Conservation (phyloP, 2,113 vertebrate genomes). For the Dinomys branickii region DNA sequence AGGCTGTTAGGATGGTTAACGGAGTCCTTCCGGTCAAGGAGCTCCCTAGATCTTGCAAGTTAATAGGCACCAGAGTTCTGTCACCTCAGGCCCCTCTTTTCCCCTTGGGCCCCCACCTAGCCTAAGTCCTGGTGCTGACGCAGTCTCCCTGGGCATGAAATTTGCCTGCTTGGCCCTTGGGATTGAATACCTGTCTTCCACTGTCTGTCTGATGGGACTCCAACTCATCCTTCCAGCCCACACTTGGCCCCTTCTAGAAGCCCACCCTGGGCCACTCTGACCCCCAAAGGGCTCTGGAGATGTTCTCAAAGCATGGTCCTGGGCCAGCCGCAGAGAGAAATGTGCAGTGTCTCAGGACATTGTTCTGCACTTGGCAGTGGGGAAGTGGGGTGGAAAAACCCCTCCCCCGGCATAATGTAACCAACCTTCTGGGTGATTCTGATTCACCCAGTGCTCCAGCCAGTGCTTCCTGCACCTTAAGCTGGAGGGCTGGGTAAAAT, state of each 20-base stretch:
- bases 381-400: rapidly evolving
- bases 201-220: too few relatives aligned
- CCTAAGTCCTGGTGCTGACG: neutral
- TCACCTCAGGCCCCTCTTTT: neutral
- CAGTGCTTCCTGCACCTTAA: neutral
- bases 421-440: neutral
- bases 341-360: rapidly evolving
- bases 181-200: neutral
- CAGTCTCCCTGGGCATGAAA: neutral
- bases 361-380: rapidly evolving
- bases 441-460: neutral
- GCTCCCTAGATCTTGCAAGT: neutral
- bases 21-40: rapidly evolving
- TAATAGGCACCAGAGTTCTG: neutral
- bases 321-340: neutral
- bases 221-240: neutral
- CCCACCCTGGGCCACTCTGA: neutral
- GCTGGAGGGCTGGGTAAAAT: rapidly evolving
- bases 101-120: rapidly evolving
- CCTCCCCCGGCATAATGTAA: rapidly evolving
- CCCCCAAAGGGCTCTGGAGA: too few relatives aligned
- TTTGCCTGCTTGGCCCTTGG: rapidly evolving
- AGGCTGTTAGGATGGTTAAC: rapidly evolving
- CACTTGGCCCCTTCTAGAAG: neutral
- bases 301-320: neutral